phyloP scores from a whole-genome alignment of 2,797 vertebrate genomes.

The Dallia pectoralis region DNA sequence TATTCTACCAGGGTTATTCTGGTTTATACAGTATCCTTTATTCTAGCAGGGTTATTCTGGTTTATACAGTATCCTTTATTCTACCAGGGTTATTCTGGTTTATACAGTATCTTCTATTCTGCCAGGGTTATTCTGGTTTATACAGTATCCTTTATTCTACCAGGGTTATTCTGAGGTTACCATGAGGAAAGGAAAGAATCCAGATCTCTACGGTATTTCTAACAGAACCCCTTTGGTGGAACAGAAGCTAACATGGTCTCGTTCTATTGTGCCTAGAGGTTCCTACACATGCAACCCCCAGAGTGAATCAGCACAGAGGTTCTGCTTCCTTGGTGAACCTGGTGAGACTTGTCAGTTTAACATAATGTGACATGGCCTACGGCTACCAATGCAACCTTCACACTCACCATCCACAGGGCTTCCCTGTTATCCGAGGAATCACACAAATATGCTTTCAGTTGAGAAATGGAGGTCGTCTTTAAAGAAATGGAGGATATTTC shows the following conservation, averaged over 20 bases:
- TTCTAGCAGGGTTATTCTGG: no score
- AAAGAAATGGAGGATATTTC: not conserved
- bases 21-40: no score
- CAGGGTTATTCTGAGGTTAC: no score
- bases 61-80: no score
- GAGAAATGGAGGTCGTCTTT: not conserved
- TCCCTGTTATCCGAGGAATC: not conserved
- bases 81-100: no score
- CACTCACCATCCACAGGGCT: not conserved
- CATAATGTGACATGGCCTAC: slow-evolving; percentile 27
- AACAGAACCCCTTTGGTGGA: not conserved
- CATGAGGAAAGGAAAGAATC: not conserved
- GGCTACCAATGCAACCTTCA: slow-evolving; percentile 18
- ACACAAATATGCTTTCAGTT: not conserved
- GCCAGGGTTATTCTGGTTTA: no score
- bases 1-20: no score
- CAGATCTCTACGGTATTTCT: not conserved
- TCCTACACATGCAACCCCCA: slow-evolving; percentile 27
- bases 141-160: no score
- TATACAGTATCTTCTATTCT: no score
- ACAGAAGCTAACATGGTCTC: not conserved
- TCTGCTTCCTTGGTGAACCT: slow-evolving; percentile 15
- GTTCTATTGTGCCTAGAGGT: slow-evolving; percentile 19
- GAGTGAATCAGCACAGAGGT: slow-evolving; percentile 17
- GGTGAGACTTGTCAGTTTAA: slow-evolving; percentile 15